These are phyloP conservation scores for Rhipidura dahli DNA, from an alignment of 2,113 vertebrate genomes.

Conservation along the genomic window DNA sequence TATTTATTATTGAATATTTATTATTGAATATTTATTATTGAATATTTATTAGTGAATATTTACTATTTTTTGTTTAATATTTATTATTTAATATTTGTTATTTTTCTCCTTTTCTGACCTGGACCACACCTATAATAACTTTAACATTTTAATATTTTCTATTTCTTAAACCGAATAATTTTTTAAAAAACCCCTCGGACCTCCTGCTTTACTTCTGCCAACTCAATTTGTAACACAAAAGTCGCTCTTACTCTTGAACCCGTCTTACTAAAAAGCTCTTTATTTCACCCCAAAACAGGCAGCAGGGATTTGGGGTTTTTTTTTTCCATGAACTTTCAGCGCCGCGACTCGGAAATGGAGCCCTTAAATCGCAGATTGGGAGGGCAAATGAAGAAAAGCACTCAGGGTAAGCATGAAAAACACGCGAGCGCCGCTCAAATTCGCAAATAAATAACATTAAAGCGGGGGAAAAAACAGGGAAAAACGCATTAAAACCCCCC, in stretches of 20 bases:
- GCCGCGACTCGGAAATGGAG: background rate
- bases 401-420: background rate
- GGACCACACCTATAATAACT: fast-evolving
- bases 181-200: background rate
- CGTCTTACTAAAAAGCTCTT: background rate
- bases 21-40: no score
- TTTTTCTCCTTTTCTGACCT: fast-evolving
- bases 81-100: background rate
- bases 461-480: fast-evolving
- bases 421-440: background rate
- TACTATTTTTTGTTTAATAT: no score
- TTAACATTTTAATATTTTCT: background rate
- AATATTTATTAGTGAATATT: no score
- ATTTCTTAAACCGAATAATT: background rate
- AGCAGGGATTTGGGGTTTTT: background rate
- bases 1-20: no score
- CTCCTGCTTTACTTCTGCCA: background rate
- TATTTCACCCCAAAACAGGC: background rate
- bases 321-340: background rate
- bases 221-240: background rate
- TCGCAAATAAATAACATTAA: slow-evolving; percentile 14
- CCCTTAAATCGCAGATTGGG: background rate
- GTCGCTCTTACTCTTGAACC: background rate
- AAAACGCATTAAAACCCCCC: background rate
- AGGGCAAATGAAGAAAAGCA: background rate